A percentile compares a stretch with the other conserved stretches of the same genome.
phyloP scores from a whole-genome alignment of 2,113 vertebrate genomes.

The Propithecus coquereli region DNA sequence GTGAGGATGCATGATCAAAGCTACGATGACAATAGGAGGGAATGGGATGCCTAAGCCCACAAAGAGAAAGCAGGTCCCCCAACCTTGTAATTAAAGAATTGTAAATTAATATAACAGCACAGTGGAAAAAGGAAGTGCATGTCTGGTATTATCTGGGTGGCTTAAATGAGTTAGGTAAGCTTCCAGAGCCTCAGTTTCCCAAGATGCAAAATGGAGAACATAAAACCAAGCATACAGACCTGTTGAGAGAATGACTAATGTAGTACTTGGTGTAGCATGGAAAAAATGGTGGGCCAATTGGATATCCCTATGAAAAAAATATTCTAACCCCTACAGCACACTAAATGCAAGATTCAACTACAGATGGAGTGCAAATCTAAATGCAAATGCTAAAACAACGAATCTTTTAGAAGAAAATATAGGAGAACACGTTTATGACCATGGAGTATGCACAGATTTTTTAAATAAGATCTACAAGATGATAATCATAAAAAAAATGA shows the following conservation, averaged over 20 bases:
- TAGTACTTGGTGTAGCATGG: rapidly evolving
- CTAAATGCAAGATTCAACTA: neutral
- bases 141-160: neutral
- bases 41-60: too few relatives aligned
- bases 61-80: neutral
- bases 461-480: neutral
- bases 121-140: neutral
- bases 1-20: neutral
- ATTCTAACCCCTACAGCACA: neutral
- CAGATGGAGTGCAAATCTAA: neutral
- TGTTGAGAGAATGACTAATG: neutral
- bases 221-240: neutral
- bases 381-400: neutral
- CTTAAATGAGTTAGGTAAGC: too few relatives aligned
- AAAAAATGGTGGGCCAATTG: too few relatives aligned
- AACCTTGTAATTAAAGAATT: neutral
- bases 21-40: neutral
- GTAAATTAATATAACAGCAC: neutral
- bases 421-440: neutral
- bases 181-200: neutral
- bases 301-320: neutral
- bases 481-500: neutral
- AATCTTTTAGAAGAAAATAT: neutral
- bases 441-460: neutral
- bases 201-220: neutral